Conservation (phyloP, 2,888 invertebrate species). For the Pachymerium ferrugineum region DNA sequence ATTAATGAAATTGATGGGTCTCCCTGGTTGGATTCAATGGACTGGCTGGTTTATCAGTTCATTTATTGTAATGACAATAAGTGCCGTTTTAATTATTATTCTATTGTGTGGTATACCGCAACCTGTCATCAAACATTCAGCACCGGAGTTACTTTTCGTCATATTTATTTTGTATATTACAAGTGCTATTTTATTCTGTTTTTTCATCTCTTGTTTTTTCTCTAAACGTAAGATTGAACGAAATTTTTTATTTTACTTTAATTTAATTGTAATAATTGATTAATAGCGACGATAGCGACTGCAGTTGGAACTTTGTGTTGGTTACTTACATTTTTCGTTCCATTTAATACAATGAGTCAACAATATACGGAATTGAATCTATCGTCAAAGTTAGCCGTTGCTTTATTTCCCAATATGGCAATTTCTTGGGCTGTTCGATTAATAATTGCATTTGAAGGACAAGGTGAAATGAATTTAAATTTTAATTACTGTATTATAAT, state of each 20-base stretch:
- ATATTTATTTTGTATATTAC: slow-evolving; percentile 14
- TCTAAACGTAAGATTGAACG: slow-evolving; percentile 3
- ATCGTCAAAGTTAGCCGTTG: slow-evolving; percentile 39
- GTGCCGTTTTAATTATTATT: slow-evolving; percentile 22
- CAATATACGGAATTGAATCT: slow-evolving; percentile 38
- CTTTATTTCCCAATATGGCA: slow-evolving; percentile 43
- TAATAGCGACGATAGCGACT: slow-evolving; percentile 41
- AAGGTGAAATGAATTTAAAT: background rate
- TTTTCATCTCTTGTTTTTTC: slow-evolving; percentile 27
- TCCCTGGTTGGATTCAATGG: slow-evolving; percentile 31
- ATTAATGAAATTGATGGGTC: slow-evolving; percentile 32
- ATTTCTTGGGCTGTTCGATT: slow-evolving; percentile 41
- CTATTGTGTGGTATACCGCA: background rate
- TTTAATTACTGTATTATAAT: background rate
- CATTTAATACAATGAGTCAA: slow-evolving; percentile 38
- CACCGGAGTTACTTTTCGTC: background rate
- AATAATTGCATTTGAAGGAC: slow-evolving; percentile 41
- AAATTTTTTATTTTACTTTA: background rate
- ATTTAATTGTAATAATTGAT: background rate
- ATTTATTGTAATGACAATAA: slow-evolving; percentile 17
- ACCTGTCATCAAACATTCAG: background rate
- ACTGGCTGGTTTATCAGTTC: slow-evolving; percentile 29
- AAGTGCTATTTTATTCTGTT: slow-evolving; percentile 11
- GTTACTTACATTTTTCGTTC: slow-evolving; percentile 41
- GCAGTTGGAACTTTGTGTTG: slow-evolving; percentile 42